phyloP scores from a whole-genome alignment of 2,113 vertebrate genomes.

The Ceyx cyanopectus region DNA sequence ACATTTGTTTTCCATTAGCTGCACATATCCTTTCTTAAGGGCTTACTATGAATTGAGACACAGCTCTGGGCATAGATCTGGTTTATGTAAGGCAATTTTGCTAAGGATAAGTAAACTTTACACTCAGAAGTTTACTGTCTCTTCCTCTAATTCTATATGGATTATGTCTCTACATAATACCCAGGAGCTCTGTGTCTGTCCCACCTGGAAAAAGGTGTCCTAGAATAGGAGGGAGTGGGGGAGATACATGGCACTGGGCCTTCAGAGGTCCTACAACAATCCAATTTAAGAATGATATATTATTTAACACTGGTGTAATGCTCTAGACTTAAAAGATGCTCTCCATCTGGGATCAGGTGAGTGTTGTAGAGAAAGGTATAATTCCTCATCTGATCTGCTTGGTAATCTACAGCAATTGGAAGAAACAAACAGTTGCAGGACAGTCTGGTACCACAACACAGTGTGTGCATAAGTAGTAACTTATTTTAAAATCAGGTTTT shows the following conservation, averaged over 20 bases:
- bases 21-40: slow-evolving; percentile 51
- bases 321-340: not conserved
- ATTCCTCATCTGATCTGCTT: not conserved
- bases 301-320: not conserved
- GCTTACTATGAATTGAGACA: slow-evolving; percentile 22
- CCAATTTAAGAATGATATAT: not conserved
- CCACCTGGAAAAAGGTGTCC: not conserved
- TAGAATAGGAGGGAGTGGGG: not conserved
- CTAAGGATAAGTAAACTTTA: slow-evolving; percentile 46
- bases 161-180: slow-evolving; percentile 5
- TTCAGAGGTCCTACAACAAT: not conserved
- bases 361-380: not conserved
- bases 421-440: not conserved
- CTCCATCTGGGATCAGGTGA: not conserved
- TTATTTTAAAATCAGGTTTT: slow-evolving; percentile 23
- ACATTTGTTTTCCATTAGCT: slow-evolving; percentile 79
- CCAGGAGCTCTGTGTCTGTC: not conserved
- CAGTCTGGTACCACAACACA: not conserved
- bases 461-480: not conserved
- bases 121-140: slow-evolving; percentile 1
- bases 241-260: not conserved
- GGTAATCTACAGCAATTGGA: not conserved
- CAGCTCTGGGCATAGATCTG: slow-evolving; percentile 31
- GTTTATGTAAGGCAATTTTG: slow-evolving; percentile 48
- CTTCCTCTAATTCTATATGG: not conserved